A percentile compares a stretch with the other conserved stretches of the same genome.
Evolutionary conservation across 2,888 invertebrate species (phyloP).

Genomic region (Rhimphoctona megacephalus): DNA sequence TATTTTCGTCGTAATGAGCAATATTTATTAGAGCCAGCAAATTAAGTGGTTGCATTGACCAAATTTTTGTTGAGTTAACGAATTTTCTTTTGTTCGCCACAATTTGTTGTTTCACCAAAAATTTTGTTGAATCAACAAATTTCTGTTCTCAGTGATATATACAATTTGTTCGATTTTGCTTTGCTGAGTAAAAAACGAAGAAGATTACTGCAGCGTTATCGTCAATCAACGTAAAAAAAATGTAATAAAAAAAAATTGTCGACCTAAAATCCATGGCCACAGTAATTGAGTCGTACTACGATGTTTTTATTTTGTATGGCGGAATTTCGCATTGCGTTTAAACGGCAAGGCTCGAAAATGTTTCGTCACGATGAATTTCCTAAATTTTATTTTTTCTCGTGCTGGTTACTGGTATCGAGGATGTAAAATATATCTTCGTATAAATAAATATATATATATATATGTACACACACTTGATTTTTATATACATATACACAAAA

Average conservation of each 20-base stretch:
- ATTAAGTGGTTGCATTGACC: too few species aligned
- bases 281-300: background rate
- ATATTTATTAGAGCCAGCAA: too few species aligned
- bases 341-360: background rate
- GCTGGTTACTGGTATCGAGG: constrained; percentile 37
- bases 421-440: background rate
- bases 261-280: background rate
- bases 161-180: background rate
- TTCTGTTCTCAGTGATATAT: too few species aligned
- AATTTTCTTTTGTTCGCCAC: too few species aligned
- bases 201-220: background rate
- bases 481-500: background rate
- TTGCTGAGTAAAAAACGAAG: background rate
- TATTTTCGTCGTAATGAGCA: too few species aligned
- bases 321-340: background rate
- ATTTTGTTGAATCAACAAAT: too few species aligned
- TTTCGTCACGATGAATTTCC: constrained; percentile 39
- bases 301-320: background rate
- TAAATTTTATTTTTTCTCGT: constrained; percentile 8
- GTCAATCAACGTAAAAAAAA: background rate
- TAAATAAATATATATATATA: background rate
- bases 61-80: too few species aligned
- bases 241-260: background rate
- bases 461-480: background rate
- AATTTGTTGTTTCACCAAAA: too few species aligned